phyloP scores from a whole-genome alignment of 2,113 vertebrate genomes.

The Prunella fulvescens region DNA sequence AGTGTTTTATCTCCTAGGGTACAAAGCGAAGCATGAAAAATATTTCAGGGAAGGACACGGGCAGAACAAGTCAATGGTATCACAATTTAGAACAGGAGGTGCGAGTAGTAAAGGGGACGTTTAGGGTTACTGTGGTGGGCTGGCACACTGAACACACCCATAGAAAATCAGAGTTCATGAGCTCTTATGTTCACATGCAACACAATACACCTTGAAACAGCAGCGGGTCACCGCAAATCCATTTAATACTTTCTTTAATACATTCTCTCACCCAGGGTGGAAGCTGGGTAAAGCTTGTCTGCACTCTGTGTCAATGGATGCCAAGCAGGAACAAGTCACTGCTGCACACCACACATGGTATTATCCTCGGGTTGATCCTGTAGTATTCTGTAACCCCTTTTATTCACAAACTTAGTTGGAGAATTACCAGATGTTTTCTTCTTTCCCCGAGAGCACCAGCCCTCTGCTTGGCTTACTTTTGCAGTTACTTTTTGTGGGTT shows the following conservation, averaged over 20 bases:
- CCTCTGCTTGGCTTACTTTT: not conserved
- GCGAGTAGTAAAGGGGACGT: rapidly evolving
- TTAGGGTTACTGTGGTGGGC: not conserved
- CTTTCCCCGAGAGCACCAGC: not conserved
- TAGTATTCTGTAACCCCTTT: not conserved
- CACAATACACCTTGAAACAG: not conserved
- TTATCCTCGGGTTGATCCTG: not conserved
- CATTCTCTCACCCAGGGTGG: not conserved
- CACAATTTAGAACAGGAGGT: not conserved
- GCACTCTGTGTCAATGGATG: not conserved
- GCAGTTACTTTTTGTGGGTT: not conserved
- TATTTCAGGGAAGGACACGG: not conserved
- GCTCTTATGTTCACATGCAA: not conserved
- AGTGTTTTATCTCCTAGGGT: not conserved
- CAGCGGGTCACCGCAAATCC: not conserved
- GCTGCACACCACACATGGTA: not conserved
- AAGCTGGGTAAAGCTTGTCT: not conserved
- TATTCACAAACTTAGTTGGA: not conserved
- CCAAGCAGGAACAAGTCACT: not conserved
- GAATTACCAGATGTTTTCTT: not conserved
- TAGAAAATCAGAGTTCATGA: not conserved
- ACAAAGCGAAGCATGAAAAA: not conserved
- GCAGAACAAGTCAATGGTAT: not conserved
- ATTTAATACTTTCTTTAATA: not conserved
- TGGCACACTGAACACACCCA: not conserved